Evolutionary conservation across 2,113 vertebrate species (phyloP).

Genomic region (Cranoglanis bouderius): DNA sequence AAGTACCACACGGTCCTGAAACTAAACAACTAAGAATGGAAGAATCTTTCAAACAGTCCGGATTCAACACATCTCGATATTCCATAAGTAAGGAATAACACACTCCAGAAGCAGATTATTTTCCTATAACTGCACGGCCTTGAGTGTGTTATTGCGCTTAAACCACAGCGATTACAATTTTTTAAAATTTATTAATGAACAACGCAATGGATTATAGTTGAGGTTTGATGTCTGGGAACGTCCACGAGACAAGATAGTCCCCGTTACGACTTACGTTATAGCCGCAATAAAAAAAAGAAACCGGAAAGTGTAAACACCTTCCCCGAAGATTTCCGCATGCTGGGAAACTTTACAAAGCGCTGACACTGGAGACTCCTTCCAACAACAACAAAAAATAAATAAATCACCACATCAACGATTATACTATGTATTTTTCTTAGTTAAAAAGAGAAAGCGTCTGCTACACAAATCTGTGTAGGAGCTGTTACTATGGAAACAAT

Average conservation of each 20-base stretch:
- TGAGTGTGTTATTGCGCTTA: neutral
- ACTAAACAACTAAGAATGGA: slow-evolving; percentile 11
- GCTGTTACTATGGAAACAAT: neutral
- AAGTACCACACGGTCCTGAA: neutral
- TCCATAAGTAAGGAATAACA: neutral
- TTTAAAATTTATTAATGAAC: neutral
- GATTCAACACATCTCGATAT: neutral
- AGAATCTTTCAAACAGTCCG: neutral
- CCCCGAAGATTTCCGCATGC: neutral
- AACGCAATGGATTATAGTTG: neutral
- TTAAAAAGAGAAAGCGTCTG: no score
- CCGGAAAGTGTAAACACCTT: neutral
- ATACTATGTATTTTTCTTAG: no score
- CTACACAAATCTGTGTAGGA: neutral
- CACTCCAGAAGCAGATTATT: neutral
- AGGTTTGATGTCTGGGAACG: neutral
- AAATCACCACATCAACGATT: no score
- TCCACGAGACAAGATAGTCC: neutral
- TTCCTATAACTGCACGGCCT: no score
- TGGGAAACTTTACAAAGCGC: neutral
- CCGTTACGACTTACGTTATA: neutral
- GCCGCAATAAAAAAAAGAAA: neutral
- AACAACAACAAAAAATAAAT: neutral
- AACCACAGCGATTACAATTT: neutral
- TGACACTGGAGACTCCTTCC: neutral